These are phyloP conservation scores for Proteles cristata DNA, from an alignment of 2,113 vertebrate genomes.

Conservation along the genomic window DNA sequence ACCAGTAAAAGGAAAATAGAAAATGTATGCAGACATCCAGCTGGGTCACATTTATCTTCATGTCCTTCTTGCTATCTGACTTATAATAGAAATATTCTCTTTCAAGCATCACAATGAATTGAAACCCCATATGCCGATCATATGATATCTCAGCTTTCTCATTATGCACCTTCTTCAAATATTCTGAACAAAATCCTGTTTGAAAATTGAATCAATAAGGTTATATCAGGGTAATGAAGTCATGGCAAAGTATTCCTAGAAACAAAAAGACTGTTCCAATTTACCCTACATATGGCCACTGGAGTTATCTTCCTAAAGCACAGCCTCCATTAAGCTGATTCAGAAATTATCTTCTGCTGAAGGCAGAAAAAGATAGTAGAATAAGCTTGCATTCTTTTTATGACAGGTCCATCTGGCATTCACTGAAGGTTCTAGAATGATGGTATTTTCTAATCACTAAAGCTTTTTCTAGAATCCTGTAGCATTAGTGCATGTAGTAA, in stretches of 20 bases:
- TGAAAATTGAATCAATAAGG: background rate
- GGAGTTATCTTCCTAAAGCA: background rate
- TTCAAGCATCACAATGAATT: background rate
- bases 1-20: background rate
- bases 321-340: background rate
- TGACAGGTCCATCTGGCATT: background rate
- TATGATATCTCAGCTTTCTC: background rate
- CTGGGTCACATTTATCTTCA: background rate
- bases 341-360: conserved; percentile 38
- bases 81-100: conserved; percentile 9
- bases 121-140: background rate
- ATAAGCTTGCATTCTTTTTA: background rate
- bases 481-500: background rate
- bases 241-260: background rate
- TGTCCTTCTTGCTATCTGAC: background rate
- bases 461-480: background rate
- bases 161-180: background rate
- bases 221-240: background rate
- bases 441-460: background rate
- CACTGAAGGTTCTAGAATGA: background rate
- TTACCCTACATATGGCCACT: background rate
- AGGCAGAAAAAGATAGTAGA: background rate
- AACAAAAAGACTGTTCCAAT: background rate
- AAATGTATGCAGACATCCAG: background rate
- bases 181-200: background rate